These are phyloP conservation scores for Nomada ferruginata DNA, from an alignment of 2,888 invertebrate species.

Conservation along the genomic window DNA sequence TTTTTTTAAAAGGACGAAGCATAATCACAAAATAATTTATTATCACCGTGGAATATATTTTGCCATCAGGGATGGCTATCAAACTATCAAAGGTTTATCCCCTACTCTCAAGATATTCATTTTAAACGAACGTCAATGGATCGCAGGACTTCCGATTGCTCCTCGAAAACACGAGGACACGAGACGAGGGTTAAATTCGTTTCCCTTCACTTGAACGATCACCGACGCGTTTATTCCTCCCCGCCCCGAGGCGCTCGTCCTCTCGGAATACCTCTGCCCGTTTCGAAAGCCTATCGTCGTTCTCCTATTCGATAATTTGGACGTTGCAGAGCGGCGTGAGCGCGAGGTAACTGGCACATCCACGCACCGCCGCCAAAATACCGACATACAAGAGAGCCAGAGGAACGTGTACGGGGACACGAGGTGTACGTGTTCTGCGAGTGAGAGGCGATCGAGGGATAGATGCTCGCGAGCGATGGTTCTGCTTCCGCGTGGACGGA, in stretches of 20 bases:
- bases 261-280: constrained; percentile 23
- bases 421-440: constrained; percentile 77
- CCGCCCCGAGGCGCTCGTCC: background rate
- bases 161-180: too few species aligned
- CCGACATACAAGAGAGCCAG: constrained; percentile 52
- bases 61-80: too few species aligned
- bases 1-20: too few species aligned
- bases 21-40: too few species aligned
- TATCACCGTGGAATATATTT: too few species aligned
- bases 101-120: too few species aligned
- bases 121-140: too few species aligned
- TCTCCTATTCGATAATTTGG: constrained; percentile 46
- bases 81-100: too few species aligned
- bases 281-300: constrained; percentile 32
- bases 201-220: too few species aligned
- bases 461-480: constrained; percentile 65
- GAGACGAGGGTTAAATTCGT: too few species aligned
- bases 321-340: constrained; percentile 32
- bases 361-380: constrained; percentile 53
- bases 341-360: constrained; percentile 52
- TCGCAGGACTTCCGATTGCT: too few species aligned
- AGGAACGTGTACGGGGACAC: constrained; percentile 81
- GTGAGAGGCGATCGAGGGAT: constrained; percentile 74
- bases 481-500: constrained; percentile 75
- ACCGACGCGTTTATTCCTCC: too few species aligned